These are phyloP conservation scores for Bathynomus jamesi DNA, from an alignment of 1,140 invertebrate genomes.

Conservation along the genomic window DNA sequence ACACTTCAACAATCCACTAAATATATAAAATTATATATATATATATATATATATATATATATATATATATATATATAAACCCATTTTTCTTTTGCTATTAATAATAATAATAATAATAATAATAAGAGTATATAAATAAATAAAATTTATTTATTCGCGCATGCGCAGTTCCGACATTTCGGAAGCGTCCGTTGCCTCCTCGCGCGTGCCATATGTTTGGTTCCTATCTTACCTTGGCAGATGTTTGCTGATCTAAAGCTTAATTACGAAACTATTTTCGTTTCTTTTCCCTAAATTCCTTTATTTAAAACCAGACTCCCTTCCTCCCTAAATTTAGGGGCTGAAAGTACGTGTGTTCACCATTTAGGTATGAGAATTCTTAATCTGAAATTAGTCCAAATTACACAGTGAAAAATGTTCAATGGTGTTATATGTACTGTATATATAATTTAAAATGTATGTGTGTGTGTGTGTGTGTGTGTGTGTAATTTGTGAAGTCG, in stretches of 20 bases:
- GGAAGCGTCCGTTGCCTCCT: not conserved
- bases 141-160: not conserved
- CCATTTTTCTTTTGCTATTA: not conserved
- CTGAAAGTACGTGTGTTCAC: too few relatives aligned
- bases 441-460: too few relatives aligned
- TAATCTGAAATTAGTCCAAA: too few relatives aligned
- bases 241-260: not conserved
- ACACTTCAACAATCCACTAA: too few relatives aligned
- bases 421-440: too few relatives aligned
- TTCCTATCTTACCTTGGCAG: not conserved
- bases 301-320: not conserved
- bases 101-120: not conserved
- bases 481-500: too few relatives aligned
- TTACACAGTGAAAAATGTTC: too few relatives aligned
- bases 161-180: not conserved
- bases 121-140: not conserved
- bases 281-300: not conserved
- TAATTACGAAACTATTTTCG: not conserved
- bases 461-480: too few relatives aligned
- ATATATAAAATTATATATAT: slow-evolving; percentile 6
- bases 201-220: not conserved
- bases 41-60: slow-evolving; percentile 9
- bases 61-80: slow-evolving; percentile 9
- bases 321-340: not conserved
- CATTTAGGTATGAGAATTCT: too few relatives aligned